phyloP scores from a whole-genome alignment of 1,140 invertebrate species.

The Aphaenogaster ashmeadi region DNA sequence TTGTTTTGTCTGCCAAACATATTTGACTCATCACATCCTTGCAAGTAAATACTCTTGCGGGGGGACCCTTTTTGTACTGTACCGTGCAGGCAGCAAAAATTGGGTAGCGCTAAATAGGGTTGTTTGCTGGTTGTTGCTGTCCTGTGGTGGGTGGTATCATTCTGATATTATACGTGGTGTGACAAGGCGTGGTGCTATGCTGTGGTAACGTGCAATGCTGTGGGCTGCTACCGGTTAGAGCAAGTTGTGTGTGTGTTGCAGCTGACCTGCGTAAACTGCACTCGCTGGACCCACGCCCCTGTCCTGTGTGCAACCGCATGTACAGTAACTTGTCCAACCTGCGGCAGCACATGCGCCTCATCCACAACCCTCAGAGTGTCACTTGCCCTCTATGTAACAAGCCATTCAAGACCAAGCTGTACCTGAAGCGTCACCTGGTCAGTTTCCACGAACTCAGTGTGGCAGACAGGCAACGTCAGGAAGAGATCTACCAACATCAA shows the following conservation, averaged over 20 bases:
- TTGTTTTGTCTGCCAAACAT: conserved; percentile 67
- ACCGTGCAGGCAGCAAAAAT: conserved; percentile 83
- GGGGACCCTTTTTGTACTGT: conserved; percentile 67
- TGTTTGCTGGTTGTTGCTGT: conserved; percentile 87
- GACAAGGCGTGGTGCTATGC: conserved; percentile 79
- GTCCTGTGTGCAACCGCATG: conserved; percentile 92
- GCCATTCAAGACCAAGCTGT: conserved; percentile 93
- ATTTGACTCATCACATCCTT: conserved; percentile 63
- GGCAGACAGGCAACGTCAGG: conserved; percentile 84
- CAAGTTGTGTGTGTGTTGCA: conserved; percentile 88
- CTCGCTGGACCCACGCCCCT: conserved; percentile 90
- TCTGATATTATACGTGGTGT: conserved; percentile 78
- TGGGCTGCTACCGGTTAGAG: conserved; percentile 87
- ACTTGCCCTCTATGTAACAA: conserved; percentile 92
- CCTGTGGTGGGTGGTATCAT: conserved; percentile 86
- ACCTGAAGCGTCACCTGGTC: conserved; percentile 91
- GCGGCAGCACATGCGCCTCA: conserved; percentile 93
- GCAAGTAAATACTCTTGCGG: conserved; percentile 67
- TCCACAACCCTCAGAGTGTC: conserved; percentile 93
- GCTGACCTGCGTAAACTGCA: conserved; percentile 89
- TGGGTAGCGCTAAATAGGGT: conserved; percentile 83
- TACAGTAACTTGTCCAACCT: conserved; percentile 94
- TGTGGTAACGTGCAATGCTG: conserved; percentile 86
- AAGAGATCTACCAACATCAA: conserved; percentile 86
- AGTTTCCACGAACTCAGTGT: conserved; percentile 88